Base-by-base conservation (phyloP, 2,113 vertebrate genomes). In the Ivindomyrus marchei region DNA sequence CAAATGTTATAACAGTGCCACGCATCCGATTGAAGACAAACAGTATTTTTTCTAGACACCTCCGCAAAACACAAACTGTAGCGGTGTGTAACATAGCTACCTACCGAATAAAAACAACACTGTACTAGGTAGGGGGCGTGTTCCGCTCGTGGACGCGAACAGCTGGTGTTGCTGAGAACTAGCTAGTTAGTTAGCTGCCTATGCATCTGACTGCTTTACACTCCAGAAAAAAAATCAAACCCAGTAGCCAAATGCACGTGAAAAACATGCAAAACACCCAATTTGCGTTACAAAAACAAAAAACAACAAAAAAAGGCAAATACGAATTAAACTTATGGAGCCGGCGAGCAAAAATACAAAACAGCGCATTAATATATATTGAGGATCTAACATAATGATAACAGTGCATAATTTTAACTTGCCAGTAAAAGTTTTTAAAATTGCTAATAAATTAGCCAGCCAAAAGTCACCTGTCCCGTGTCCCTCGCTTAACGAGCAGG, bases 101-200 rank as follows among this genome's bases (percentile, higher is more conserved):
- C 42, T n/a, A 27, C 21, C 58, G 13, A 8, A 9, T 21, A 52
- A 66, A 53, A 87, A 70, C 42, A 74, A 62, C 58, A 39, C 62
- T 46, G 46, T 39, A 47, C 21, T 49, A 9, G 77, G 58, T 49
- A 80, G 90, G 89, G 90, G 90, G 90, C 90, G 90, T 91, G 90
- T 91, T 84, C 88, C 45, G 77, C 49, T 80, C 27, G 52, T 27
- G 47, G 50, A 66, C 31, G 74, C 49, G 47, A 90, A 85, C 77
- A 70, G 87, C 90, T 88, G 70, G 52, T 58, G 70, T 47, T 56
- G 45, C 15, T 47, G 88, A 6, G 50, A 46, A 11, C 50, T 47
- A 85, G 47, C 66, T 42, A 50, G 88, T 39, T 80, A 70, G 21
- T 49, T 88, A 88, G 24, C 62, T 31, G 70, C 49, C 31, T 58